Conservation (phyloP, 2,113 vertebrate species). For the Glaucomys volans region DNA sequence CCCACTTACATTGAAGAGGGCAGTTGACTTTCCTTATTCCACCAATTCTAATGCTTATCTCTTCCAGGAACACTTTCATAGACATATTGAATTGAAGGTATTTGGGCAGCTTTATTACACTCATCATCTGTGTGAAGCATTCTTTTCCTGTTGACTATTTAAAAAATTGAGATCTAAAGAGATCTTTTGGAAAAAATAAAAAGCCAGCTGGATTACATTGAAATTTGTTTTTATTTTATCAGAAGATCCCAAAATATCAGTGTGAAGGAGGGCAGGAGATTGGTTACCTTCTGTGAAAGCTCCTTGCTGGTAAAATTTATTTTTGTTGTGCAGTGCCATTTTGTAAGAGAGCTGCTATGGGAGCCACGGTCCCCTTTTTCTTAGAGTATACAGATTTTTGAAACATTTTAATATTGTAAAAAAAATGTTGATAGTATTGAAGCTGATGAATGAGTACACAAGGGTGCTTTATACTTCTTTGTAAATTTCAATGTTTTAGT, state of each 20-base stretch:
- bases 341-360: background rate
- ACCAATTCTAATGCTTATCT: background rate
- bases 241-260: background rate
- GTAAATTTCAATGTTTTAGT: conserved; percentile 3
- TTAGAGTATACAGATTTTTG: conserved; percentile 10
- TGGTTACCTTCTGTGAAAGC: background rate
- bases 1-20: background rate
- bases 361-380: background rate
- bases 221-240: conserved; percentile 38
- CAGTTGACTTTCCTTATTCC: background rate
- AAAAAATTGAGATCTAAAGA: background rate
- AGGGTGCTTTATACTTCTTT: background rate
- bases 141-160: background rate
- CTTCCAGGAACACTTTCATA: background rate
- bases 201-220: background rate
- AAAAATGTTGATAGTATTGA: conserved; percentile 4
- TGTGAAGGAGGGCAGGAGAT: background rate
- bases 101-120: conserved; percentile 6
- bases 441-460: background rate
- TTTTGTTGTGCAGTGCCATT: background rate
- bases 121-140: background rate
- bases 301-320: conserved; percentile 5
- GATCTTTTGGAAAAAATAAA: background rate
- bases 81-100: background rate
- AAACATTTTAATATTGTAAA: conserved; percentile 1